Conservation (phyloP, 2,888 invertebrate genomes). For the Dorcus hopei region DNA sequence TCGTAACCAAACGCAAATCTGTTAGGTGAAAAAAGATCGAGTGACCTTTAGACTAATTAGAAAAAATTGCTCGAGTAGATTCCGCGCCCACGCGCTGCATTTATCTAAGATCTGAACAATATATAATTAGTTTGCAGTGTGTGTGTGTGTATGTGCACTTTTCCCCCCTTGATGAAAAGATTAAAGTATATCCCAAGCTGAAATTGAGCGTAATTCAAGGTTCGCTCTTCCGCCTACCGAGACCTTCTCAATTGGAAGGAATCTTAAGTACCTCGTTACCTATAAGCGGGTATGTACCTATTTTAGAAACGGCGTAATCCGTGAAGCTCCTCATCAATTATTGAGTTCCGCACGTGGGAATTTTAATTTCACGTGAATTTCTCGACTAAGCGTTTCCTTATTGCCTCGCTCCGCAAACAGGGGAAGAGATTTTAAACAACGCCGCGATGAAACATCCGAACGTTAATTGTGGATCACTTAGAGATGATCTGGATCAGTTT, state of each 20-base stretch:
- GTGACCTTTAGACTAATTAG: not conserved
- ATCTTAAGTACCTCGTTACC: constrained; percentile 6
- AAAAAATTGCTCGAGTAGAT: constrained; percentile 3
- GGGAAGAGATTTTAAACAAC: no score
- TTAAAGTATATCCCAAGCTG: constrained; percentile 19
- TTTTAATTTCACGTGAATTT: not conserved
- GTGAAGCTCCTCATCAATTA: not conserved
- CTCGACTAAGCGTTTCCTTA: no score
- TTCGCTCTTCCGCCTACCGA: constrained; percentile 11
- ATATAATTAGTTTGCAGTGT: constrained; percentile 25
- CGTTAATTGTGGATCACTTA: no score
- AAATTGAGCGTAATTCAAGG: constrained; percentile 21
- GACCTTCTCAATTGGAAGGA: constrained; percentile 4
- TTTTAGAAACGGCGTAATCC: not conserved
- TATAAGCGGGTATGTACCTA: not conserved
- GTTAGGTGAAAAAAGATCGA: no score
- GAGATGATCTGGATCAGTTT: no score
- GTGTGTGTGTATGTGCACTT: constrained; percentile 4
- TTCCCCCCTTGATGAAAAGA: constrained; percentile 20
- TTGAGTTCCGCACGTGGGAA: not conserved
- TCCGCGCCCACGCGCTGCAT: constrained; percentile 19
- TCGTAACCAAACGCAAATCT: no score
- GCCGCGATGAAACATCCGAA: no score
- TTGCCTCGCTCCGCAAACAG: no score
- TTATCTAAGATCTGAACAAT: constrained; percentile 18